A percentile compares a stretch with the other conserved stretches of the same genome.
Evolutionary conservation across 1,140 invertebrate genomes (phyloP).

Genomic region (Hydropsyche tenuis): DNA sequence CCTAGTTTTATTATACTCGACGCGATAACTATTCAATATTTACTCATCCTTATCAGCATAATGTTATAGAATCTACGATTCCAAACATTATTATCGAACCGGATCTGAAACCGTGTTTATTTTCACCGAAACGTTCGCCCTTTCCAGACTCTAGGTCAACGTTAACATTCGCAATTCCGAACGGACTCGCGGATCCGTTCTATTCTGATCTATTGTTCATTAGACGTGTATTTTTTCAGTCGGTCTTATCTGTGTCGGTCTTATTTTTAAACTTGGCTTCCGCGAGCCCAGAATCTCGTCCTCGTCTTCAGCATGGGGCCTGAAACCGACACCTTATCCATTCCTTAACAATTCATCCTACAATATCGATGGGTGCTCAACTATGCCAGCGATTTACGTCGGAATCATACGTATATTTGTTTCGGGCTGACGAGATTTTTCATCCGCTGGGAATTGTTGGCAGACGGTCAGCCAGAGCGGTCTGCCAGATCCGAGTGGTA

Average conservation of each 20-base stretch:
- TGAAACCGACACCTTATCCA: too few species aligned
- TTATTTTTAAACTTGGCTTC: conserved; percentile 25
- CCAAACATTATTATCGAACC: too few species aligned
- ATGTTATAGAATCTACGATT: too few species aligned
- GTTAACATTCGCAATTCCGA: background rate
- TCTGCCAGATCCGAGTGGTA: background rate
- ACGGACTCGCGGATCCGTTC: too few species aligned
- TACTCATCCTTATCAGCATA: too few species aligned
- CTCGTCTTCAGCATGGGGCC: conserved; percentile 2
- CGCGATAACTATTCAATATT: too few species aligned
- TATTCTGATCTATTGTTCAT: conserved; percentile 9
- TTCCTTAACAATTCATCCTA: too few species aligned
- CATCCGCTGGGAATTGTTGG: conserved; percentile 11
- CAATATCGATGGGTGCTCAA: too few species aligned
- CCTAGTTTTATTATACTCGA: too few species aligned
- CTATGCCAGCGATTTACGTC: conserved; percentile 8
- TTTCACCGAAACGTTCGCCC: too few species aligned
- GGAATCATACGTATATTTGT: conserved; percentile 2
- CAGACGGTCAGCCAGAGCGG: background rate
- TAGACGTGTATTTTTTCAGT: background rate
- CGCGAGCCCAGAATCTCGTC: background rate
- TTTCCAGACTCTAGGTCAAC: too few species aligned
- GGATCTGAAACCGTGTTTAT: too few species aligned
- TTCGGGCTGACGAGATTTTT: conserved; percentile 17
- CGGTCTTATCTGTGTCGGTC: conserved; percentile 15